Conservation (phyloP, 2,797 vertebrate species). For the Nothura maculosa region DNA sequence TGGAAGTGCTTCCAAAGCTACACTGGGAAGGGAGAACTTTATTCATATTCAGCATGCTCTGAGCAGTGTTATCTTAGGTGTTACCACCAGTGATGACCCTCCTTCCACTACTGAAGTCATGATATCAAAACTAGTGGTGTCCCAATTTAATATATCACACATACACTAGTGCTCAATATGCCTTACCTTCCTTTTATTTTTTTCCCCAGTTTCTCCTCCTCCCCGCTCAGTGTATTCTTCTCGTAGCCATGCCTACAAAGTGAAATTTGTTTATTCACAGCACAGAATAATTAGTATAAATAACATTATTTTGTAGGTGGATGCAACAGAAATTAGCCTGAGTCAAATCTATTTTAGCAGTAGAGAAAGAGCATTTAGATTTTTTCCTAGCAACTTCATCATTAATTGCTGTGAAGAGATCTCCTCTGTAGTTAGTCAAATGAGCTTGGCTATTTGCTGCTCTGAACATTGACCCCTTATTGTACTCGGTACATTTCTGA, state of each 20-base stretch:
- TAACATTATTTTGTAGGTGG: background rate
- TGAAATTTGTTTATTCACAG: background rate
- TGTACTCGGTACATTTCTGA: background rate
- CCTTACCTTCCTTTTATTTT: background rate
- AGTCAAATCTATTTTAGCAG: background rate
- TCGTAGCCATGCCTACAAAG: background rate
- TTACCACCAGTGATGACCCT: background rate
- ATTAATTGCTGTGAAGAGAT: background rate
- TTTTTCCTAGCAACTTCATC: background rate
- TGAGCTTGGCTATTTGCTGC: fast-evolving
- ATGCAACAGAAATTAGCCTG: background rate
- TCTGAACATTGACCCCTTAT: background rate
- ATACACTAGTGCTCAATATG: background rate
- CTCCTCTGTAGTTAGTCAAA: background rate
- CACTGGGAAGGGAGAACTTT: background rate
- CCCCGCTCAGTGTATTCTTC: too few relatives aligned
- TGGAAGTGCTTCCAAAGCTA: background rate
- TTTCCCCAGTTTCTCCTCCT: too few relatives aligned
- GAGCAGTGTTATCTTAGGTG: background rate
- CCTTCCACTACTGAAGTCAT: background rate
- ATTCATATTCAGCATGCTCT: background rate
- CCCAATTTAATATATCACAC: background rate
- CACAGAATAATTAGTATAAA: background rate
- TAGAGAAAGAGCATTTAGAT: background rate
- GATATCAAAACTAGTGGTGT: background rate